A percentile compares a stretch with the other conserved stretches of the same genome.
Conservation (phyloP, 2,113 vertebrate species). For the Neolamprologus longior region DNA sequence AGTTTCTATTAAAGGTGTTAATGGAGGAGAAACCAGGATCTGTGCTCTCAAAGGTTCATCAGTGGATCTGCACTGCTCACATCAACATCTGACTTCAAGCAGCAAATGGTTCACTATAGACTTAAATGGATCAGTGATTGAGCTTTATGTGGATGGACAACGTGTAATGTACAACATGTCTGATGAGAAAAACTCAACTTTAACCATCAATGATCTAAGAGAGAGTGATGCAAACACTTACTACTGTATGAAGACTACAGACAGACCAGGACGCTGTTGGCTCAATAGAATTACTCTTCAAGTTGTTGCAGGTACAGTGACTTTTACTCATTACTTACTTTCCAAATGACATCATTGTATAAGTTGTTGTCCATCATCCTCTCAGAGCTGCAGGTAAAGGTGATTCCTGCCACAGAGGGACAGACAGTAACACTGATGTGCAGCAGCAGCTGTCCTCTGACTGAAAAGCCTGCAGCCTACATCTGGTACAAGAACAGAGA, state of each 20-base stretch:
- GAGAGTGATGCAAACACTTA: background rate
- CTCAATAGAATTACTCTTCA: accelerated
- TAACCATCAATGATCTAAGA: background rate
- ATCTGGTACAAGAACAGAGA: background rate
- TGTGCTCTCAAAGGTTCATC: background rate
- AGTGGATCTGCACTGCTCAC: background rate
- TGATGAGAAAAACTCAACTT: accelerated
- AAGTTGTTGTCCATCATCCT: accelerated
- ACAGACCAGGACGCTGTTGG: accelerated
- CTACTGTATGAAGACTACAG: background rate
- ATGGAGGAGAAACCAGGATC: background rate
- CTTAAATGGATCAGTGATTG: background rate
- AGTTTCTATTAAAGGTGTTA: background rate
- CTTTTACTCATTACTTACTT: accelerated
- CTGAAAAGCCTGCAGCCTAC: background rate
- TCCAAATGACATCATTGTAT: background rate
- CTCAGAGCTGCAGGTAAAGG: background rate
- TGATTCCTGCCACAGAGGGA: background rate
- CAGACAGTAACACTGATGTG: background rate
- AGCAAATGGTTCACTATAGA: background rate
- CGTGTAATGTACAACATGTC: background rate
- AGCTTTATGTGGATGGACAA: background rate
- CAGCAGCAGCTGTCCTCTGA: background rate
- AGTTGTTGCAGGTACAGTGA: accelerated
- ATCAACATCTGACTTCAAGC: background rate